Evolutionary conservation across 2,888 invertebrate species (phyloP).

Genomic region (Tenthredo mesomela): DNA sequence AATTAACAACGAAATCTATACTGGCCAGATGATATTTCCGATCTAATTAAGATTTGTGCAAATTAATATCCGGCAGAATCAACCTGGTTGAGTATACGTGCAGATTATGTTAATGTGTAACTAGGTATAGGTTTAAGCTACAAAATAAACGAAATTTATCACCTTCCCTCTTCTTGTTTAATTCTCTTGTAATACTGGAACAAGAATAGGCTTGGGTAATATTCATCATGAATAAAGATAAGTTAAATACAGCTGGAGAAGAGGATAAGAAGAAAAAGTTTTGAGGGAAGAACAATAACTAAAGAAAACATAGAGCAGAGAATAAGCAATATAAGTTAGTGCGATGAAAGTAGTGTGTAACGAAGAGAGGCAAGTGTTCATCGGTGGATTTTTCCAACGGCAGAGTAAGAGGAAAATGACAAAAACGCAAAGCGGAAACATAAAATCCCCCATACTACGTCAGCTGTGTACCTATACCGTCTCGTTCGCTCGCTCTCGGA

Average conservation of each 20-base stretch:
- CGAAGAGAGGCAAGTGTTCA: conserved; percentile 24
- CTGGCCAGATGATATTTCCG: neutral
- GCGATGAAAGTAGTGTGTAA: conserved; percentile 2
- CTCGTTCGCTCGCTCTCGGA: conserved; percentile 27
- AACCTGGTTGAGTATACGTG: neutral
- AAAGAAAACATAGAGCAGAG: neutral
- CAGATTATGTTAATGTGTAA: neutral
- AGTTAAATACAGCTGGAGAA: conserved; percentile 4
- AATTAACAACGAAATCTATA: neutral
- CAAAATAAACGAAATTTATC: neutral
- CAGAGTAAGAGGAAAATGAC: neutral
- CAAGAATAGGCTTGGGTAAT: neutral
- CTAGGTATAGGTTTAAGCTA: neutral
- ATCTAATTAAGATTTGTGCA: neutral
- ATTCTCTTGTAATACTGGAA: neutral
- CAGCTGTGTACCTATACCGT: conserved; percentile 29
- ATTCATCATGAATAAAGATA: conserved; percentile 3
- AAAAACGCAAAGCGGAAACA: conserved; percentile 20
- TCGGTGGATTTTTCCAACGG: conserved; percentile 18
- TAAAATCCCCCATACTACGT: neutral
- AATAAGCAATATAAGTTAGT: neutral
- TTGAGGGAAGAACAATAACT: neutral
- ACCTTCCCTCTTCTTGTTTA: neutral
- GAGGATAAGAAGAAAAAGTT: neutral
- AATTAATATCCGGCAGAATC: neutral